Evolutionary conservation across 2,113 vertebrate genomes (phyloP).

Genomic region (Dipodomys merriami): DNA sequence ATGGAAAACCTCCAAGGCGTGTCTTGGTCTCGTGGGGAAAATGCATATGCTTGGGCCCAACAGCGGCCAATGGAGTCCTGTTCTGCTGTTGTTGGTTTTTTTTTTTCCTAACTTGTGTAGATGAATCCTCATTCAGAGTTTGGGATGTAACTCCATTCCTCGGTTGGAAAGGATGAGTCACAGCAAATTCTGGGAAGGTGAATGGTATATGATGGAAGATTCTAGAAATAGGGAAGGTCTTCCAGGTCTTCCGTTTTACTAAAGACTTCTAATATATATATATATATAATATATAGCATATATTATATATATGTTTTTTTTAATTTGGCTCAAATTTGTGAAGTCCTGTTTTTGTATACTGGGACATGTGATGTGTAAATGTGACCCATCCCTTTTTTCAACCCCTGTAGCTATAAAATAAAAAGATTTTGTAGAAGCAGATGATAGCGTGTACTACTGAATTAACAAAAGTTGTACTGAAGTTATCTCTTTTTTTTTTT

Average conservation of each 20-base stretch:
- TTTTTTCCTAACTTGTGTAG: constrained; percentile 87
- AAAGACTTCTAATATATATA: constrained; percentile 81
- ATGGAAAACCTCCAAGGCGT: constrained; percentile 82
- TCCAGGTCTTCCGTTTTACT: constrained; percentile 80
- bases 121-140: constrained; percentile 85
- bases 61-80: constrained; percentile 84
- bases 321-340: constrained; percentile 85
- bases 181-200: constrained; percentile 81
- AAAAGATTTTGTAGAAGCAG: constrained; percentile 88
- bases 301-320: no score
- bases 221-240: constrained; percentile 85
- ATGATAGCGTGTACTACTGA: constrained; percentile 95
- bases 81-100: constrained; percentile 81
- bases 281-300: no score
- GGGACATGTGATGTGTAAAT: constrained; percentile 93
- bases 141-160: constrained; percentile 86
- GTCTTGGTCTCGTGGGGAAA: constrained; percentile 84
- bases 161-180: constrained; percentile 80
- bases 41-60: constrained; percentile 84
- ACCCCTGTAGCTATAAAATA: constrained; percentile 91
- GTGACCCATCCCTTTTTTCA: constrained; percentile 93
- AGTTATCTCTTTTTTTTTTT: constrained; percentile 84
- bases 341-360: constrained; percentile 90
- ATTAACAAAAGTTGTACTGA: constrained; percentile 92
- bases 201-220: constrained; percentile 81